phyloP scores from a whole-genome alignment of 2,888 invertebrate species.

The Dugesia japonica region DNA sequence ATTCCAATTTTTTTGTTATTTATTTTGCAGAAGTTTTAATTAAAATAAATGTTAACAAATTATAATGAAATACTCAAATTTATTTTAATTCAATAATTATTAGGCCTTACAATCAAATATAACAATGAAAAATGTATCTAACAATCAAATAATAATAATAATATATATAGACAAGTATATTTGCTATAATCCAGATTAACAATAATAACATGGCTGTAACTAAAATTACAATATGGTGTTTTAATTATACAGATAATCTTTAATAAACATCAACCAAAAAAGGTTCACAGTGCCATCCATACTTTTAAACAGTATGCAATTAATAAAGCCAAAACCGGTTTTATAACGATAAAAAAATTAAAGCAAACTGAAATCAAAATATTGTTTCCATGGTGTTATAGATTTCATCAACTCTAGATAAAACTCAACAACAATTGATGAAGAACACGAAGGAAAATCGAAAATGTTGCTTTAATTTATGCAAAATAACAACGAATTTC shows the following conservation, averaged over 20 bases:
- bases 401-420: not conserved
- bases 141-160: not conserved
- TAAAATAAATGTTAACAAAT: not conserved
- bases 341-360: not conserved
- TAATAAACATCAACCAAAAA: slow-evolving; percentile 11
- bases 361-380: slow-evolving; percentile 20
- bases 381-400: not conserved
- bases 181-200: not conserved
- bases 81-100: not conserved
- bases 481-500: not conserved
- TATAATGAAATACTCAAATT: not conserved
- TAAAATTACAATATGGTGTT: slow-evolving; percentile 8
- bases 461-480: not conserved
- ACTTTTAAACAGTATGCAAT: not conserved
- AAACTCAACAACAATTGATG: not conserved
- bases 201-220: not conserved
- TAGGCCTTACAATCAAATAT: not conserved
- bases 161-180: slow-evolving; percentile 3
- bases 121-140: not conserved
- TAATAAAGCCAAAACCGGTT: slow-evolving; percentile 20
- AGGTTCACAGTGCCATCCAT: not conserved
- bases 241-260: not conserved
- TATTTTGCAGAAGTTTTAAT: too few relatives aligned
- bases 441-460: not conserved
- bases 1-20: too few relatives aligned